Base-by-base conservation (phyloP, 2,113 vertebrate species). In the Eptesicus fuscus region DNA sequence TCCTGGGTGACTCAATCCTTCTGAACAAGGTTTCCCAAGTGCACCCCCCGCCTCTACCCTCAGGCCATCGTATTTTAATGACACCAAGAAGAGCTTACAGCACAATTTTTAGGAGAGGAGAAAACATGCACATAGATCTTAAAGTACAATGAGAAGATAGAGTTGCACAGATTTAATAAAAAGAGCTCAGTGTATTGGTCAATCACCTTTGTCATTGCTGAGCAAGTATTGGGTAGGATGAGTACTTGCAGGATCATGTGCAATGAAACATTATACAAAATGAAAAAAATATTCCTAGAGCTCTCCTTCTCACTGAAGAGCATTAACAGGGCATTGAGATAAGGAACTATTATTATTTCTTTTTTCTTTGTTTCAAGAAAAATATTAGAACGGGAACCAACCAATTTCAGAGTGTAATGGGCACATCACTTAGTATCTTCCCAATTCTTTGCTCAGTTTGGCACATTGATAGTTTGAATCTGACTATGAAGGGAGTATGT, bases 21-120 rank as follows among this genome's bases (percentile, higher is more conserved):
- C 30, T 67, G 9, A 17, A 28, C 16, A 22, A 7, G n/a, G 5
- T 30, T 32, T 32, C n/a, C n/a, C 37, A 74, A 53, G 16, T 8
- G 7, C 0, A 4, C 9, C 56, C 7, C 23, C 23, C 59, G 1
- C 4, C 4, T 2, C 1, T 0, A 5, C 30, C 53, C 18, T 1
- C 6, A 6, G 6, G 1, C 42, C 42, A 0, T 6, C 42, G 0
- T 2, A 0, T 11, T 51, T 71, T 25, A 28, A 2, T 6, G 4
- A 9, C 8, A 6, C 7, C 32, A 42, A 18, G 42, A 25, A 35
- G 18, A 28, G 8, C 32, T 82, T 18, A 32, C 9, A 14, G 53
- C 4, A 18, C 28, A 47, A 2, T 4, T 3, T 69, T 65, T 42
- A 20, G 32, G 70, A 59, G 1, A 18, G 56, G 83, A 51, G 2